Conservation (phyloP, 2,113 vertebrate genomes). For the Caloenas nicobarica region DNA sequence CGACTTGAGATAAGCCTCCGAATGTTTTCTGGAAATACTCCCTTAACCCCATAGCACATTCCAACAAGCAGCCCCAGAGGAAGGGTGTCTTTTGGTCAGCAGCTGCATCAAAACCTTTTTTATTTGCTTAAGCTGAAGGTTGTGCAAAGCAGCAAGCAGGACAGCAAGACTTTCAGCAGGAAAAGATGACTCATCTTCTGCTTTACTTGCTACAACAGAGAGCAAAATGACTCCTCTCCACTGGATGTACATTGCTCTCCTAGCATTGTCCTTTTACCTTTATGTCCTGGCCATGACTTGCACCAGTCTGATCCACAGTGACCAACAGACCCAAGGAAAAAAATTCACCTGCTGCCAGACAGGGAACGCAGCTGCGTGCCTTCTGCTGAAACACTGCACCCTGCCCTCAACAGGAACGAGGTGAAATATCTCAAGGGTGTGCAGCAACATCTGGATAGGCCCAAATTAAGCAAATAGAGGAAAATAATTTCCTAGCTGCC, state of each 20-base stretch:
- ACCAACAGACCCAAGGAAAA: background rate
- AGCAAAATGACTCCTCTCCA: background rate
- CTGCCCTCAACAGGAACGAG: background rate
- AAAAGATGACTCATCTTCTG: background rate
- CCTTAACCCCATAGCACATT: background rate
- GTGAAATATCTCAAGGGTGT: background rate
- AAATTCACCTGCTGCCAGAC: background rate
- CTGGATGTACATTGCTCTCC: accelerated
- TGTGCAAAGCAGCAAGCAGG: background rate
- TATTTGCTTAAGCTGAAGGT: background rate
- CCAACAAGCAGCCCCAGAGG: background rate
- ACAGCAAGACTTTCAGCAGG: background rate
- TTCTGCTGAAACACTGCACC: background rate
- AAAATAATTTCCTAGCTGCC: background rate
- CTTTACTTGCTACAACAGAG: background rate
- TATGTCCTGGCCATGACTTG: background rate
- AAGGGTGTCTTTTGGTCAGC: background rate
- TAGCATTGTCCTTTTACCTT: background rate
- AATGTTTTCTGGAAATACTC: background rate
- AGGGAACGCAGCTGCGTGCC: background rate
- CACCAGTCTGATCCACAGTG: background rate
- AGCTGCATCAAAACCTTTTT: background rate
- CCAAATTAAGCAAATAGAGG: background rate
- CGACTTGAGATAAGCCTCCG: background rate
- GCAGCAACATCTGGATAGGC: background rate